These are phyloP conservation scores for Elachura formosa DNA, from an alignment of 2,113 vertebrate species.

Conservation along the genomic window DNA sequence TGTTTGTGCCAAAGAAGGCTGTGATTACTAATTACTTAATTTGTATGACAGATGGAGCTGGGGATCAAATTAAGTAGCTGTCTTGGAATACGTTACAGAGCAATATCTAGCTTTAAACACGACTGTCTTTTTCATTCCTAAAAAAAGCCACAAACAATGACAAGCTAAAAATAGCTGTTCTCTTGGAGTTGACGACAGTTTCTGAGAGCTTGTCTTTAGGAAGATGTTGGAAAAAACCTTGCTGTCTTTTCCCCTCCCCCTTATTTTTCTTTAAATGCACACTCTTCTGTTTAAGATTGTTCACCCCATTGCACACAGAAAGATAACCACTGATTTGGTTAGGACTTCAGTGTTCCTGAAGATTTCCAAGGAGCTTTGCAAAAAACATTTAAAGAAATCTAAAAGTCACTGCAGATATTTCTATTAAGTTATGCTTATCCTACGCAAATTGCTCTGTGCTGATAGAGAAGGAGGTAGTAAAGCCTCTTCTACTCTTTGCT, in stretches of 20 bases:
- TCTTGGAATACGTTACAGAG: slow-evolving; percentile 50
- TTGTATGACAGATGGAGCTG: slow-evolving; percentile 65
- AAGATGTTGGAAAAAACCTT: slow-evolving; percentile 64
- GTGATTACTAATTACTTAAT: slow-evolving; percentile 60
- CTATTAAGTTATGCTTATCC: slow-evolving; percentile 66
- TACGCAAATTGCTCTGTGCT: slow-evolving; percentile 56
- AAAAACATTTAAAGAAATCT: slow-evolving; percentile 64
- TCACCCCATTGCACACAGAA: slow-evolving; percentile 64
- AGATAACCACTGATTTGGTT: slow-evolving; percentile 18
- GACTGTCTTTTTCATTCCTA: slow-evolving; percentile 63
- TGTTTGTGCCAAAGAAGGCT: slow-evolving; percentile 21
- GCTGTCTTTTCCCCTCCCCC: slow-evolving; percentile 19
- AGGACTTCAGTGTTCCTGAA: slow-evolving; percentile 35
- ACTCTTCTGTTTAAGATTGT: slow-evolving; percentile 38
- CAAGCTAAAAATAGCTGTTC: slow-evolving; percentile 74
- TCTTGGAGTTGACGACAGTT: slow-evolving; percentile 73
- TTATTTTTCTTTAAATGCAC: slow-evolving; percentile 27
- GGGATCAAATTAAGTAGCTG: slow-evolving; percentile 66
- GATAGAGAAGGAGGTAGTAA: slow-evolving; percentile 50
- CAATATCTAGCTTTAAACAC: slow-evolving; percentile 63
- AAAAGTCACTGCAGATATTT: slow-evolving; percentile 73
- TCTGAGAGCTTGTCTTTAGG: slow-evolving; percentile 69
- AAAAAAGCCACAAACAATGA: slow-evolving; percentile 75
- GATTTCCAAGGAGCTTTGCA: slow-evolving; percentile 36
- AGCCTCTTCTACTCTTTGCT: slow-evolving; percentile 65